Base-by-base conservation (phyloP, 2,888 invertebrate genomes). In the Tachina grossa region DNA sequence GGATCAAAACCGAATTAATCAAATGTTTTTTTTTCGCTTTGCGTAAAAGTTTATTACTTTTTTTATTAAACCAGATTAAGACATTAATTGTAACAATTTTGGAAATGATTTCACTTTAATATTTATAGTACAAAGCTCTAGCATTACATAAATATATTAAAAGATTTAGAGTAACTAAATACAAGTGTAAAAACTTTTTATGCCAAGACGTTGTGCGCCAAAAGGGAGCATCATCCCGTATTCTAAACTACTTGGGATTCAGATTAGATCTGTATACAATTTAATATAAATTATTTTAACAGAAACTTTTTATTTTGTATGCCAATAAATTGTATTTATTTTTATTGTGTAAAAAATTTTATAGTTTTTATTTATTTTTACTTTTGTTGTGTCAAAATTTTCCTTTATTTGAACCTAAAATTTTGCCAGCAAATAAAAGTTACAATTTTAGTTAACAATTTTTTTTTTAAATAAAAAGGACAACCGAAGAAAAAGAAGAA, bases 381-480 rank as follows among this genome's bases (percentile, higher is more conserved):
- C 22, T 41, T 9, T 31, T 31, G 31, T 31, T 6, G 5, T 31
- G 31, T 31, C 5, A 43, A 61, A 43, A 61, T 41, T 39, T 71
- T 71, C 9, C 19, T n/a, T 43, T 63, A 63, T 55, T 68, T 47
- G 39, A 61, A 59, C 6, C 53, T 47, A 72, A 80, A 72, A 72
- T 66, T 74, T 66, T 80, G 80, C 59, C 80, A 81, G 45, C 55
- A 80, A 51, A 68, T 43, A 74, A 80, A 80, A 59, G 16, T 69
- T 77, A 65, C 6, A 72, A 41, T 47, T 72, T 59, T n/a, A 65
- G 78, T 53, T 8, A 51, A 41, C 39, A 5, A 31, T 74, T 74
- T 81, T n/a, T 74, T 74, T 81, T n/a, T 11, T 6, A 41, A 9
- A 43, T 1, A 1, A 68, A 75, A 45, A 39, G 13, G 14, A 53